Evolutionary conservation across 1,140 invertebrate species (phyloP).

Genomic region (Caenorhabditis briggsae): DNA sequence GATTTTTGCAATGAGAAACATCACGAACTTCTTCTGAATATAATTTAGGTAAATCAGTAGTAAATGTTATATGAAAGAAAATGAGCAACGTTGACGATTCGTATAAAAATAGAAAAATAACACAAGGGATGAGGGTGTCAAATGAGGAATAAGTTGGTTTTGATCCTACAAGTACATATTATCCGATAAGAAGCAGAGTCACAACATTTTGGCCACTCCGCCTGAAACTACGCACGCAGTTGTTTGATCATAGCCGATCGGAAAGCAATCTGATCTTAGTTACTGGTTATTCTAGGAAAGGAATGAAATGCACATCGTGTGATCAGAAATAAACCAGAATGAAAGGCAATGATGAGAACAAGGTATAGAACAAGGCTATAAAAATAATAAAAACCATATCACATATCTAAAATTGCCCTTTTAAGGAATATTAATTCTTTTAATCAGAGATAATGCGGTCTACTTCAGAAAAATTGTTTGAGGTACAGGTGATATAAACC

Average conservation of each 20-base stretch:
- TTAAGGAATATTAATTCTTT: too few relatives aligned
- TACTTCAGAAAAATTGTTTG: too few relatives aligned
- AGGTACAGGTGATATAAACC: too few relatives aligned
- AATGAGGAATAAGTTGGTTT: not conserved
- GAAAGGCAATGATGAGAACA: not conserved
- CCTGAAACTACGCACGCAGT: not conserved
- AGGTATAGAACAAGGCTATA: too few relatives aligned
- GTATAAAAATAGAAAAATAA: constrained; percentile 27
- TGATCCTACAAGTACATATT: constrained; percentile 5
- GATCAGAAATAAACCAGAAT: too few relatives aligned
- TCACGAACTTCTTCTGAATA: constrained; percentile 46
- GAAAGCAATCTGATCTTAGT: constrained; percentile 4
- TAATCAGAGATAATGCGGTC: too few relatives aligned
- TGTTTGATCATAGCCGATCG: constrained; percentile 12
- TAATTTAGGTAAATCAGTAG: not conserved
- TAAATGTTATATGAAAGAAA: not conserved
- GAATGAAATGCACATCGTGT: too few relatives aligned
- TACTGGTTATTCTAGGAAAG: not conserved
- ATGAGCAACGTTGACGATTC: not conserved
- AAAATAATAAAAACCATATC: too few relatives aligned
- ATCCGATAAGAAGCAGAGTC: not conserved
- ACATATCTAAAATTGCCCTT: too few relatives aligned
- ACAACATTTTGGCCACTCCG: not conserved
- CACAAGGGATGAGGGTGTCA: not conserved
- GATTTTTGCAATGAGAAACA: constrained; percentile 69